A percentile compares a stretch with the other conserved stretches of the same genome.
phyloP scores from a whole-genome alignment of 2,888 invertebrate species.

The Polydrusus tereticollis region DNA sequence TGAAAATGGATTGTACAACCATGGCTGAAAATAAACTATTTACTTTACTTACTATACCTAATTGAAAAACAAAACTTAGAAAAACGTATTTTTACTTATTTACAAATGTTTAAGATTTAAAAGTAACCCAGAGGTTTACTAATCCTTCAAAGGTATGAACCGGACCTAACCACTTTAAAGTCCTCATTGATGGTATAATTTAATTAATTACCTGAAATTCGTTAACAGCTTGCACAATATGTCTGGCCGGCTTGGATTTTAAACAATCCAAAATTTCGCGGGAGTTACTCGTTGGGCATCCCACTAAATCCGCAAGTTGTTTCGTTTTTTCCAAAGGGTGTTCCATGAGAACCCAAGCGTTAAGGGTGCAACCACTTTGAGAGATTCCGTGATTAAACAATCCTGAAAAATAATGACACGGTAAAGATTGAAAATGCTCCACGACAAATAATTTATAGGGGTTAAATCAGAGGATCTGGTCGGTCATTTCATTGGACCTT shows the following conservation, averaged over 20 bases:
- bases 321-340: constrained; percentile 74
- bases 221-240: constrained; percentile 72
- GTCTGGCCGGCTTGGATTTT: constrained; percentile 72
- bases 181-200: too few species aligned
- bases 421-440: too few species aligned
- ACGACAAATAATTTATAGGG: too few species aligned
- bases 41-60: too few species aligned
- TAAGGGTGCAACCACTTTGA: constrained; percentile 78
- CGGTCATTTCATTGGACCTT: too few species aligned
- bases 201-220: constrained; percentile 70
- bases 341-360: constrained; percentile 71
- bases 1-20: constrained; percentile 77
- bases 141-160: too few species aligned
- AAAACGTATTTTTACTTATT: too few species aligned
- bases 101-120: too few species aligned
- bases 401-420: too few species aligned
- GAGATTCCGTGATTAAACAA: constrained; percentile 76
- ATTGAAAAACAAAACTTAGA: background rate
- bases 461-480: too few species aligned
- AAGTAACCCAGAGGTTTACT: too few species aligned
- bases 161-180: too few species aligned
- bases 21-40: constrained; percentile 71
- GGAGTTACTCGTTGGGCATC: constrained; percentile 72
- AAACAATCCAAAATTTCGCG: constrained; percentile 72
- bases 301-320: constrained; percentile 72